Conservation (phyloP, 2,888 invertebrate genomes). For the Apeira syringaria region DNA sequence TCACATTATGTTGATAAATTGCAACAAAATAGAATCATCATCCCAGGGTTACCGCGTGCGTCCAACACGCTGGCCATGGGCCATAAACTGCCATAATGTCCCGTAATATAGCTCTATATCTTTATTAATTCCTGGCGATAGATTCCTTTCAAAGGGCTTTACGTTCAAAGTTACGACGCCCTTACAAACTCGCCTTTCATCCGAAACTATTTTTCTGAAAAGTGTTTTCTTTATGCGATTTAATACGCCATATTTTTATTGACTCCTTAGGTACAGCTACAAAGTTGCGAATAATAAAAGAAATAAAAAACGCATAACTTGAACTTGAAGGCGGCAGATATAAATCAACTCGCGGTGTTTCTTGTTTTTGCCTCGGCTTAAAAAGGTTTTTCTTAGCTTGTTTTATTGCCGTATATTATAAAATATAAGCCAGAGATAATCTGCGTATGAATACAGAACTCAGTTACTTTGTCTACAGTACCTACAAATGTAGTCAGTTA, state of each 20-base stretch:
- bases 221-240: conserved; percentile 81
- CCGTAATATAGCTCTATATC: conserved; percentile 79
- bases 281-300: conserved; percentile 74
- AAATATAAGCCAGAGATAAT: conserved; percentile 56
- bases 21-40: conserved; percentile 44
- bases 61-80: conserved; percentile 58
- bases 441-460: conserved; percentile 33
- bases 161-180: conserved; percentile 74
- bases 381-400: conserved; percentile 54
- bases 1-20: conserved; percentile 52
- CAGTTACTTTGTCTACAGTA: conserved; percentile 53
- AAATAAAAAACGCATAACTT: conserved; percentile 69
- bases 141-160: conserved; percentile 78
- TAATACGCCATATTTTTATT: conserved; percentile 78
- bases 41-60: conserved; percentile 55
- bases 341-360: conserved; percentile 67
- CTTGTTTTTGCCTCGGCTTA: conserved; percentile 56
- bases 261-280: conserved; percentile 58
- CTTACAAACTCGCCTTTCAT: conserved; percentile 77
- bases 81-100: conserved; percentile 78
- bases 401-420: conserved; percentile 64
- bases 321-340: conserved; percentile 61
- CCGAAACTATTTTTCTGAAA: conserved; percentile 78
- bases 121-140: conserved; percentile 80
- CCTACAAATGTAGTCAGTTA: too few species aligned